These are phyloP conservation scores for Patella depressa DNA, from an alignment of 2,888 invertebrate genomes.

Conservation along the genomic window DNA sequence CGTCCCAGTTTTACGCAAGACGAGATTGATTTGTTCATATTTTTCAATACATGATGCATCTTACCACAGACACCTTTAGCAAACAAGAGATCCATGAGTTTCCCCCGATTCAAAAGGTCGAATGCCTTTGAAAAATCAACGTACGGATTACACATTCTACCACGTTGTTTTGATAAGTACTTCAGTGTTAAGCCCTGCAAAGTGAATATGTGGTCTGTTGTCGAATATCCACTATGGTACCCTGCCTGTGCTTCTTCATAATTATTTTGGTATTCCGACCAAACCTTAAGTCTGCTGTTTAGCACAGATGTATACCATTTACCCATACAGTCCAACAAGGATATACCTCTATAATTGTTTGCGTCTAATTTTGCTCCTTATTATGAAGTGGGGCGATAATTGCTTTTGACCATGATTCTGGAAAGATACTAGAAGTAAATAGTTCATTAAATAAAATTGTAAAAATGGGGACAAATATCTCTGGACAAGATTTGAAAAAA, in stretches of 20 bases:
- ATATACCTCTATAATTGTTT: constrained; percentile 6
- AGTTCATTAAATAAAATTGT: too few species aligned
- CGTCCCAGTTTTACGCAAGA: too few species aligned
- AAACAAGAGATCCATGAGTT: background rate
- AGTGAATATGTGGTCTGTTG: background rate
- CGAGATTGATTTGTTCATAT: background rate
- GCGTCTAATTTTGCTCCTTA: background rate
- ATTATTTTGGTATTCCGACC: background rate
- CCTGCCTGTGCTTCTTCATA: constrained; percentile 1
- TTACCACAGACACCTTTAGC: background rate
- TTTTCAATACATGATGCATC: background rate
- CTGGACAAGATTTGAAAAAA: too few species aligned
- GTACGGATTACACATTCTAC: too few species aligned
- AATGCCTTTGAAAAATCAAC: too few species aligned
- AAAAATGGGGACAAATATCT: too few species aligned
- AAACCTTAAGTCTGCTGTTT: background rate
- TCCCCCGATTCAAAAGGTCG: too few species aligned
- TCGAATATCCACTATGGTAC: background rate
- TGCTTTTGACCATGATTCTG: background rate
- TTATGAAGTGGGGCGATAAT: background rate
- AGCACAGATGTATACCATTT: background rate
- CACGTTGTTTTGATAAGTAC: too few species aligned
- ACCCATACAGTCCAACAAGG: background rate
- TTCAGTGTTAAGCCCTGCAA: background rate
- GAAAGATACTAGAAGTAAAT: background rate